These are phyloP conservation scores for Seladonia tumulorum DNA, from an alignment of 2,888 invertebrate species.

Conservation along the genomic window DNA sequence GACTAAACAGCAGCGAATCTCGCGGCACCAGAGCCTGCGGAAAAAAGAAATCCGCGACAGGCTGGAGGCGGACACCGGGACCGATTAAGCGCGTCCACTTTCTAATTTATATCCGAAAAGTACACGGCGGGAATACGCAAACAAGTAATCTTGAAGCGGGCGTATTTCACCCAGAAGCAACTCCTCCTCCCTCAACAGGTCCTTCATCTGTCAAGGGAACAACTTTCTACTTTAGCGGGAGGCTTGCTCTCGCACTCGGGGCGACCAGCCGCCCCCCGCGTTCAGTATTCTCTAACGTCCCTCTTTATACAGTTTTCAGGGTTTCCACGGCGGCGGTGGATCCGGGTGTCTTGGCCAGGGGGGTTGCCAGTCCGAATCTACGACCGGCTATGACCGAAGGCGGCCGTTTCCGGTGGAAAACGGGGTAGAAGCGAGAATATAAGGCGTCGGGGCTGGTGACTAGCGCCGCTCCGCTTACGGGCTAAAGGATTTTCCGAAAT, in stretches of 20 bases:
- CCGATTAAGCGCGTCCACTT: constrained; percentile 8
- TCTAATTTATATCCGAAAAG: background rate
- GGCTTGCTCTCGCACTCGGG: background rate
- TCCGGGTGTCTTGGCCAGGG: constrained; percentile 29
- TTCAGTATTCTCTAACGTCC: constrained; percentile 32
- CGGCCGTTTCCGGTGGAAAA: constrained; percentile 42
- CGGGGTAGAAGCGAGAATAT: constrained; percentile 53
- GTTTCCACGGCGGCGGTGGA: constrained; percentile 35
- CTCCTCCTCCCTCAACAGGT: constrained; percentile 57
- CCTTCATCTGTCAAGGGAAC: constrained; percentile 54
- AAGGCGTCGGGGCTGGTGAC: constrained; percentile 51
- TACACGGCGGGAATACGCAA: background rate
- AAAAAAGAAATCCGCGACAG: background rate
- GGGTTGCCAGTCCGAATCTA: constrained; percentile 29
- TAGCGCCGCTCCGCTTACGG: constrained; percentile 34
- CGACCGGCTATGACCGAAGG: constrained; percentile 36
- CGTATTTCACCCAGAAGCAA: constrained; percentile 43
- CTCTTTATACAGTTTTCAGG: constrained; percentile 63
- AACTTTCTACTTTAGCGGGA: constrained; percentile 44
- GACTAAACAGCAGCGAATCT: background rate
- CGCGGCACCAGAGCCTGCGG: background rate
- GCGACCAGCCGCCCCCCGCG: background rate
- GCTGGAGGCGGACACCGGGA: background rate
- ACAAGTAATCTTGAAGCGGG: constrained; percentile 25
- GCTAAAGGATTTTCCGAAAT: constrained; percentile 76